A percentile compares a stretch with the other conserved stretches of the same genome.
phyloP scores from a whole-genome alignment of 2,797 vertebrate species.

The Enteromius viviparus region DNA sequence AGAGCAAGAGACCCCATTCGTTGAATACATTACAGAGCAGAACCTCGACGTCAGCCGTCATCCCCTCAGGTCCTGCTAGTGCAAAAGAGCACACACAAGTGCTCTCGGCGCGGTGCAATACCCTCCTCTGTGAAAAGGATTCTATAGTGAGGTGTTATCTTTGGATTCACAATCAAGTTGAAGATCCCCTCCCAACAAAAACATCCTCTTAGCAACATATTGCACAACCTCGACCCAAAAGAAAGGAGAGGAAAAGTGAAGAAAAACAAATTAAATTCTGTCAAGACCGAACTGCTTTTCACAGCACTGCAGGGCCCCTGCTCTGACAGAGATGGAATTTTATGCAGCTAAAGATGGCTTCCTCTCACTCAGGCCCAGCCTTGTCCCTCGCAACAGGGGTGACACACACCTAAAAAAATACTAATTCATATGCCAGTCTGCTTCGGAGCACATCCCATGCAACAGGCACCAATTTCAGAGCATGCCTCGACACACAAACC shows the following conservation, averaged over 20 bases:
- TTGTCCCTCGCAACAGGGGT: slow-evolving; percentile 41
- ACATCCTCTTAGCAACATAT: slow-evolving; percentile 46
- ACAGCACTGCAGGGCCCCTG: slow-evolving; percentile 45
- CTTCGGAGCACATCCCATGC: slow-evolving; percentile 10
- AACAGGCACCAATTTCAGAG: slow-evolving; percentile 16
- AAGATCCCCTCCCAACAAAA: slow-evolving; percentile 41
- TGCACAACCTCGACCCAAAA: slow-evolving; percentile 32
- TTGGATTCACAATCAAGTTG: slow-evolving; percentile 41
- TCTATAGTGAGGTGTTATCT: slow-evolving; percentile 38
- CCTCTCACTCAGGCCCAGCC: slow-evolving; percentile 51
- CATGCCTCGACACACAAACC: slow-evolving; percentile 31
- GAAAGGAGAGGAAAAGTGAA: slow-evolving; percentile 22
- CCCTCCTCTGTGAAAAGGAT: slow-evolving; percentile 6
- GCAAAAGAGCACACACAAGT: slow-evolving; percentile 26
- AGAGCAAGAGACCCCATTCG: slow-evolving; percentile 37
- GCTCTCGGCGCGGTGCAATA: slow-evolving; percentile 8
- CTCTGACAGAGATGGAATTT: slow-evolving; percentile 64
- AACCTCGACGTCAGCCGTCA: not conserved
- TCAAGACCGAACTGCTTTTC: slow-evolving; percentile 62
- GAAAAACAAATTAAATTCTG: slow-evolving; percentile 61
- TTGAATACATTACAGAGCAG: slow-evolving; percentile 33
- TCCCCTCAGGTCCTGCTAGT: slow-evolving; percentile 26
- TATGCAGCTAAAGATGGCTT: slow-evolving; percentile 58
- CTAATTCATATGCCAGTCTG: not conserved
- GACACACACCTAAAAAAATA: slow-evolving; percentile 1